These are phyloP conservation scores for Nipponacmea schrenckii DNA, from an alignment of 2,888 invertebrate species.

Conservation along the genomic window DNA sequence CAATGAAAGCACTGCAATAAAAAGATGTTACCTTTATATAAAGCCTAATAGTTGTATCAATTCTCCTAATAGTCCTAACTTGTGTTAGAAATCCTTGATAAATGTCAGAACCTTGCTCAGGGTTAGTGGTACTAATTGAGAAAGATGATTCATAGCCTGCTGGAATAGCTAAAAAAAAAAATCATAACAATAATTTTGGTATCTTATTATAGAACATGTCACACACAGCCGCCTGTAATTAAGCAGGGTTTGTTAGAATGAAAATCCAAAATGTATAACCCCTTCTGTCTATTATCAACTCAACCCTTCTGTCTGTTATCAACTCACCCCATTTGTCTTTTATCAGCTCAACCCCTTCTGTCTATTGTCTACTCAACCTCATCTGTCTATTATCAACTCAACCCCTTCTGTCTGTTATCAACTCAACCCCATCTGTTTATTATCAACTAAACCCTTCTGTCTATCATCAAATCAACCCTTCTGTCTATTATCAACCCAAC, in stretches of 20 bases:
- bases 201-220: too few species aligned
- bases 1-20: neutral
- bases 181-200: neutral
- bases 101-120: constrained; percentile 20
- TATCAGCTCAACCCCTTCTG: neutral
- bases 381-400: too few species aligned
- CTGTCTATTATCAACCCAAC: too few species aligned
- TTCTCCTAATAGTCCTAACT: constrained; percentile 23
- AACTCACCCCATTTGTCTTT: neutral
- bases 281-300: too few species aligned
- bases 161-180: constrained; percentile 37
- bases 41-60: constrained; percentile 8
- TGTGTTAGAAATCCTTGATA: constrained; percentile 36
- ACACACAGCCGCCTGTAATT: too few species aligned
- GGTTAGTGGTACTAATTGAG: constrained; percentile 16
- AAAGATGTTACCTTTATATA: constrained; percentile 24
- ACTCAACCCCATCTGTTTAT: too few species aligned
- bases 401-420: too few species aligned
- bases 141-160: constrained; percentile 34
- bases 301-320: neutral
- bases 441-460: too few species aligned
- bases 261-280: too few species aligned
- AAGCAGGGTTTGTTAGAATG: too few species aligned
- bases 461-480: too few species aligned
- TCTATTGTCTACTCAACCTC: neutral